Evolutionary conservation across 2,113 vertebrate species (phyloP).

Genomic region (Dicaeum eximium): DNA sequence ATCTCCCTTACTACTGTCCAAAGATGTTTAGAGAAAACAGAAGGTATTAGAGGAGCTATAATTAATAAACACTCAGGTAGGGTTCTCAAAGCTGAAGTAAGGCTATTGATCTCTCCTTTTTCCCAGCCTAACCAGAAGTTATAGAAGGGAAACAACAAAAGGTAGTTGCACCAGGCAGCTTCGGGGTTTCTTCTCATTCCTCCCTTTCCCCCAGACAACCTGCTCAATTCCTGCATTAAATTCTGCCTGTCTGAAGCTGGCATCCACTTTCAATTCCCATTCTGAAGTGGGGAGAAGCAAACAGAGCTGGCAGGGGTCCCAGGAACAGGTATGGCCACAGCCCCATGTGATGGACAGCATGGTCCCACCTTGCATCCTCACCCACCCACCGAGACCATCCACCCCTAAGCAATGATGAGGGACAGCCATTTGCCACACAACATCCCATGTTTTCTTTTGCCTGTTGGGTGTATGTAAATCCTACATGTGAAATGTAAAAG

Average conservation of each 20-base stretch:
- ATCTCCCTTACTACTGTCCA: not conserved
- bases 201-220: not conserved
- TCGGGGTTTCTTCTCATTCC: not conserved
- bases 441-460: not conserved
- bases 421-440: not conserved
- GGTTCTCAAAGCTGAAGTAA: not conserved
- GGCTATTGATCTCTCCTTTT: not conserved
- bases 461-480: not conserved
- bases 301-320: not conserved
- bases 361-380: not conserved
- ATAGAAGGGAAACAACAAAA: not conserved
- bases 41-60: not conserved
- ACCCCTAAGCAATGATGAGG: not conserved
- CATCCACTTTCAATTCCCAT: not conserved
- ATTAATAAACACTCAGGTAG: not conserved
- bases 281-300: not conserved
- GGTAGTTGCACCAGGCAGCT: rapidly evolving
- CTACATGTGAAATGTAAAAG: rapidly evolving
- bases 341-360: rapidly evolving
- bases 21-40: not conserved
- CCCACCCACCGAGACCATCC: rapidly evolving
- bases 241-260: not conserved
- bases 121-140: not conserved
- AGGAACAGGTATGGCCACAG: not conserved
- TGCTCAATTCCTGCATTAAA: rapidly evolving